Percentiles rank a stretch among this genome's conserved stretches.
These are phyloP conservation scores for Rhegmatorhina hoffmannsi DNA, from an alignment of 2,113 vertebrate genomes.

Conservation along the genomic window DNA sequence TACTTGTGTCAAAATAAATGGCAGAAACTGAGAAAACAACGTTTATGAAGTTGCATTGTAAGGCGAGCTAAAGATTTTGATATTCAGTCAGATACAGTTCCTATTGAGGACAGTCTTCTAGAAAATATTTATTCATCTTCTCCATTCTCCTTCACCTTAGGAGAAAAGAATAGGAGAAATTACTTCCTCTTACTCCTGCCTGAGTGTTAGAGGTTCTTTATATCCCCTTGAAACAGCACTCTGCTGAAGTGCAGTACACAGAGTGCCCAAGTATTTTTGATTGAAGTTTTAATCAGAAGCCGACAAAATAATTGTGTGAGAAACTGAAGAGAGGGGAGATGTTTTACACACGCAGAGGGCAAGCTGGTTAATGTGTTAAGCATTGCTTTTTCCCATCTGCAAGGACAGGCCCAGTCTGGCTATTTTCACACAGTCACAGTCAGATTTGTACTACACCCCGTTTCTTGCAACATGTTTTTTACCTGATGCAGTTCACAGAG, in stretches of 20 bases:
- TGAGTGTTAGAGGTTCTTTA: not conserved
- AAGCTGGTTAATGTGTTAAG: not conserved
- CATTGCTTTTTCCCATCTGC: not conserved
- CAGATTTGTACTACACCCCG: not conserved
- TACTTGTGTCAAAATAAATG: not conserved
- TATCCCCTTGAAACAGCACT: not conserved
- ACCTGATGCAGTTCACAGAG: constrained; percentile 57
- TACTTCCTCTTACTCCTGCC: not conserved
- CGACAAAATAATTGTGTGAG: constrained; percentile 4
- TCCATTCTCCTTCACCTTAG: not conserved
- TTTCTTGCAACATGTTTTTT: constrained; percentile 44
- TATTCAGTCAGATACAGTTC: constrained; percentile 6
- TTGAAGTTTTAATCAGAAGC: constrained; percentile 34
- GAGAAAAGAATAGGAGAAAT: not conserved
- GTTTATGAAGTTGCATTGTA: not conserved
- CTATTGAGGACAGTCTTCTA: not conserved
- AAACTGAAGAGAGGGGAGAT: not conserved
- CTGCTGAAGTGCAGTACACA: not conserved
- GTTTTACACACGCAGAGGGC: not conserved
- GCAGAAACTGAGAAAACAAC: not conserved
- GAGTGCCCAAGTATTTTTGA: constrained; percentile 29
- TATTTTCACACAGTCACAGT: not conserved
- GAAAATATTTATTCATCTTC: not conserved
- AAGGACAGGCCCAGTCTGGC: constrained; percentile 15
- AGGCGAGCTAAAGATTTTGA: not conserved